Evolutionary conservation across 2,888 invertebrate genomes (phyloP).

Genomic region (Listrodromus nycthemerus): DNA sequence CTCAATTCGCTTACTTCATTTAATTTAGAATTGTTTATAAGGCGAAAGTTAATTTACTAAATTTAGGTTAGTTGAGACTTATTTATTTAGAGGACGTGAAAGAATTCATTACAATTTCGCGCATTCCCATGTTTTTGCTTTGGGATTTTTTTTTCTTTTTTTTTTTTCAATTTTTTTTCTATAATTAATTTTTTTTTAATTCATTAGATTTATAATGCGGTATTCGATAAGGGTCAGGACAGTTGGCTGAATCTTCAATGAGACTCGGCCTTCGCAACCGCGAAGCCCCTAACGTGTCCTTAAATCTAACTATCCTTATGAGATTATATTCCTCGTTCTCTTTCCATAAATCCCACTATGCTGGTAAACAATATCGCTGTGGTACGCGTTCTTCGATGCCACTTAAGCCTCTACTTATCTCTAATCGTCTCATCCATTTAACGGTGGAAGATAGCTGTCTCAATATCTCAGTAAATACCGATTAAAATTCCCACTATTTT

Average conservation of each 20-base stretch:
- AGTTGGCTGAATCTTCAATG: background rate
- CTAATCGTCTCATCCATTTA: background rate
- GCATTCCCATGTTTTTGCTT: too few species aligned
- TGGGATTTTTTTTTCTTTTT: too few species aligned
- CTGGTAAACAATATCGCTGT: background rate
- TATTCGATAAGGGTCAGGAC: background rate
- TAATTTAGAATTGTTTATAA: too few species aligned
- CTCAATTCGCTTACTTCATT: too few species aligned
- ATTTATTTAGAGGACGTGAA: too few species aligned
- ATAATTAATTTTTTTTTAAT: background rate
- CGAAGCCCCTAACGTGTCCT: constrained; percentile 40
- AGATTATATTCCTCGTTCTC: constrained; percentile 42
- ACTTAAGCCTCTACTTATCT: background rate
- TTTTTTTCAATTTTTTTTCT: too few species aligned
- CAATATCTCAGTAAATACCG: too few species aligned
- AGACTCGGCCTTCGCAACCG: constrained; percentile 12
- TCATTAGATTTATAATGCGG: background rate
- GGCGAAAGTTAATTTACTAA: too few species aligned
- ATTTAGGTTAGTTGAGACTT: too few species aligned
- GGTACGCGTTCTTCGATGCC: constrained; percentile 22
- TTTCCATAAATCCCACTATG: constrained; percentile 41
- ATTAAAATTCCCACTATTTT: too few species aligned
- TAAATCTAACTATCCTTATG: constrained; percentile 23
- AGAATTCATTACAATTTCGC: too few species aligned
- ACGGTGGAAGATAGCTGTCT: too few species aligned